Base-by-base conservation (phyloP, 2,113 vertebrate species). In the Cyanoramphus novaezelandiae region DNA sequence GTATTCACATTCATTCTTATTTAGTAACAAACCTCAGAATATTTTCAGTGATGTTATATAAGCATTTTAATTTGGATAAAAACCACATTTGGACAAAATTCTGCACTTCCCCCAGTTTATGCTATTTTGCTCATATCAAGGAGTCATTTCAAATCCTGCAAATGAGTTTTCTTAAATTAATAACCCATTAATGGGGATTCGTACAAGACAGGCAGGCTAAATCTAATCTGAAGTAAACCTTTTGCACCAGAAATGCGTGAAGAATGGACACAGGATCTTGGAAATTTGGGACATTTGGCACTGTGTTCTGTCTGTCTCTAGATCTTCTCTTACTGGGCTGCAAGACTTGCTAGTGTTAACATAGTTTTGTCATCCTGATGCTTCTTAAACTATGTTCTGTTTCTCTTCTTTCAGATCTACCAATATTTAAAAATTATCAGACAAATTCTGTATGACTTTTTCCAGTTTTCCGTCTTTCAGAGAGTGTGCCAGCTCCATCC, bases 311-410 rank as follows among this genome's bases (percentile, higher is more conserved):
- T 65, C 20, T 69, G 20, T 6, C 33, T 70, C 35, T 57, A 65
- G 33, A 50, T 50, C 23, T 79, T 49, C 21, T 60, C 19, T 65
- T 79, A 41, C 29, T 28, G 17, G 41, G 15, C 35, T 76, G 10
- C 70, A 76, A 86, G 33, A 4, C 29, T 82, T 64, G 2, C 8
- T 79, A 11, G 4, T 25, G 11, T 49, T 76, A 46, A 50, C 2
- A 14, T 8, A 50, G 8, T 13, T 94, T 83, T 90, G 43, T 43
- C 4, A 21, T 39, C 29, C 35, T 90, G 25, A 25, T 55, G 16
- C 33, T 82, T 82, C 44, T 44, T 68, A 71, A 50, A 6, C 5
- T 18, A 8, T 0, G 0, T 69, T 88, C 9, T 0, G 2, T 69
- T 79, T 75, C 35, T 85, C 17, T 79, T 90, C 29, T 92, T 85